Base-by-base conservation (phyloP, 2,797 vertebrate genomes). In the Discoglossus pictus region DNA sequence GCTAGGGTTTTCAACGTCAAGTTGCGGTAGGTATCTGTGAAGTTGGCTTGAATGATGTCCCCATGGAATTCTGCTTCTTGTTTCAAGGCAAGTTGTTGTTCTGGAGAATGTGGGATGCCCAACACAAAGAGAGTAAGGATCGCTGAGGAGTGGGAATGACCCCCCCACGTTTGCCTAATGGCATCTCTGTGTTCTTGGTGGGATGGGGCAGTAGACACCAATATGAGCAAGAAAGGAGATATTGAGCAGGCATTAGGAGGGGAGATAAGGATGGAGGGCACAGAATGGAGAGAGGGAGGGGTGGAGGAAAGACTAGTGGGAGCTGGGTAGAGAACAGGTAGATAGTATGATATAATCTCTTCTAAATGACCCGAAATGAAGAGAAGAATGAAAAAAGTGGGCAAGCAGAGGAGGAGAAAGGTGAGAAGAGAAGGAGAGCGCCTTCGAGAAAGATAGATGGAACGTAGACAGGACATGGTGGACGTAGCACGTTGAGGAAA, bases 1-100 rank as follows among this genome's bases (percentile, higher is more conserved):
- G 87, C 85, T 52, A 92, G 65, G 0, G 90, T 93, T 73, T 94
- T 94, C 35, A 91, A 74, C 2, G 91, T 93, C 24, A 94, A 82
- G 79, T 94, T 94, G 44, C 75, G 78, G 44, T 94, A 94, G 1
- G 87, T 77, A 80, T 94, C 92, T 24, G 76, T 1, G 60, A 93
- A 93, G 7, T 80, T 84, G 0, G 90, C 91, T 68, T 94, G 92
- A 3, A 94, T 72, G 48, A 94, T 66, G 59, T 92, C 88, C 0
- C 80, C 79, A 8, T 77, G 81, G 58, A 78, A 85, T 11, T 77
- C 73, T 11, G 89, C 85, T 72, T 89, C 92, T 15, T 87, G 82
- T 24, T 86, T 74, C 31, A 86, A 74, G 44, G 86, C 76, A 34
- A 86, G 88, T 48, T 82, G 76, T 51, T 87, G 68, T 11, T 68